Evolutionary conservation across 2,797 vertebrate genomes (phyloP), one percentile per base, ranked within the genome.

Genomic region (Hemibagrus guttatus): DNA sequence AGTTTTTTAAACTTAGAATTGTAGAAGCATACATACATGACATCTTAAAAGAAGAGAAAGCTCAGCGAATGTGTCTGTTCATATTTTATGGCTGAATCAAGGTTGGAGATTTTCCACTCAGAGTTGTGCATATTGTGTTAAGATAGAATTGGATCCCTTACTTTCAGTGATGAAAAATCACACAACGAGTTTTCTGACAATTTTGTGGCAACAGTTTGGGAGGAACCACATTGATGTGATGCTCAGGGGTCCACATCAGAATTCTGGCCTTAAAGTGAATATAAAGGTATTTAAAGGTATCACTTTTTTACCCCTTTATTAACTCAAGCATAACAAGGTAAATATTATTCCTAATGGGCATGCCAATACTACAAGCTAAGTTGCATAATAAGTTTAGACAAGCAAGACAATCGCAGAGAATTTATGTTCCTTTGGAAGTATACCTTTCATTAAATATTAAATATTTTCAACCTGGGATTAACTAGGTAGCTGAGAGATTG

Each of bases 381-480:
- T 13, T 49, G 42, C 23, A 46, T 14, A 26, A 9, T 49, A 12
- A 26, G n/a, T 74, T 74, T 74, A 49, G 13, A 72, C 26, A 11
- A 49, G 21, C 71, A 21, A 49, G 42, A 46, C 19, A 42, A 74
- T 49, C 42, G 13, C 46, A 74, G 42, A 5, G 31, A 69, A 69
- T 19, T 39, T 16, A 39, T 69, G 2, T 39, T 69, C 31, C 28
- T 69, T 72, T 72, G 42, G 14, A 75, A 49, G 46, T 42, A 72
- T 46, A 26, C 26, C 23, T 52, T 75, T 26, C 12, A n/a, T 52
- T 42, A 16, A 52, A n/a, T 5, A 52, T 75, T 13, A 75, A 42
- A 75, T 6, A 75, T 13, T n/a, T 75, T 72, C 12, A 84, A 87
- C 86, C 80, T 91, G 89, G 89, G 71, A 93, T 85, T 89, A 86